Percentiles rank a stretch among this genome's conserved stretches.
Evolutionary conservation across 1,140 invertebrate genomes (phyloP).

Genomic region (Ylistrum balloti): DNA sequence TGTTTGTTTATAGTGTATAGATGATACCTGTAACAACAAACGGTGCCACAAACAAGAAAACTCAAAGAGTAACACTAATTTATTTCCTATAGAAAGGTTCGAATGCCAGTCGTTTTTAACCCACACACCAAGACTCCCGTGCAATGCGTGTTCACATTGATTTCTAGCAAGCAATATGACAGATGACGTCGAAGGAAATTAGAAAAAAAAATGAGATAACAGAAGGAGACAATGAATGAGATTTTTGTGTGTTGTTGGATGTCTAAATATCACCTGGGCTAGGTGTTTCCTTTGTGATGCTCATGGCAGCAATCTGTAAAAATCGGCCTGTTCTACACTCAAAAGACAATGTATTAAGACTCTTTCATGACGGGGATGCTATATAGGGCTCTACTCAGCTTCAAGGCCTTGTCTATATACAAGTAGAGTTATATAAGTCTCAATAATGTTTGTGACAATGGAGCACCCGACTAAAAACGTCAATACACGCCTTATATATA

Average conservation of each 20-base stretch:
- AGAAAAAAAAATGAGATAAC: conserved; percentile 29
- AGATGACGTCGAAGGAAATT: not conserved
- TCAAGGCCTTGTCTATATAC: not conserved
- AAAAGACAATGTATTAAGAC: not conserved
- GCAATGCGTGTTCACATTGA: not conserved
- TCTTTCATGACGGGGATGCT: not conserved
- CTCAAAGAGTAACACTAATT: not conserved
- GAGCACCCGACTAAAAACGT: not conserved
- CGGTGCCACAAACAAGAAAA: not conserved
- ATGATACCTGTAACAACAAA: not conserved
- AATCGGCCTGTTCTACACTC: not conserved
- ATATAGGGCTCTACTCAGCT: not conserved
- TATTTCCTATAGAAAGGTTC: not conserved
- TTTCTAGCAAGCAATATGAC: not conserved
- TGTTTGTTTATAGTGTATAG: no score
- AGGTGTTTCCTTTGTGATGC: not conserved
- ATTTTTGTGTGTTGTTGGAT: not conserved
- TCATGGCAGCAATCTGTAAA: not conserved
- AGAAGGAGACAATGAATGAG: not conserved
- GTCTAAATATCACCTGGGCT: not conserved
- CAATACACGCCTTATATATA: not conserved
- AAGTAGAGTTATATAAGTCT: not conserved
- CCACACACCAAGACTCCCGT: not conserved
- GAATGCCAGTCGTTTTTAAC: not conserved
- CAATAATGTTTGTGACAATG: not conserved